These are phyloP conservation scores for Synergus umbraculus DNA, from an alignment of 2,888 invertebrate species.

Conservation along the genomic window DNA sequence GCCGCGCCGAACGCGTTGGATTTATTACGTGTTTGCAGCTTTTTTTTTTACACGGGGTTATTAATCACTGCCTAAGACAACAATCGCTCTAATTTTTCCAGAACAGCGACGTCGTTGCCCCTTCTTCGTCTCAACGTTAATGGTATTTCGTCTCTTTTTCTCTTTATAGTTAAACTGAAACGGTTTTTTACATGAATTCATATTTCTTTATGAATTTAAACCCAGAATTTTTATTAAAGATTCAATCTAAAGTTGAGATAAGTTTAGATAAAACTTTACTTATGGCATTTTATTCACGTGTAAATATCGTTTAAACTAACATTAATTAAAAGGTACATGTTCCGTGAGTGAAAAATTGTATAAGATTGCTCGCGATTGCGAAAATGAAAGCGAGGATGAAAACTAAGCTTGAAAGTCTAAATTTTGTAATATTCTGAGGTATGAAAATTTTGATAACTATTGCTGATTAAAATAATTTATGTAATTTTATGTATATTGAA, in stretches of 20 bases:
- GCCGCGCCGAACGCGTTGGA: not conserved
- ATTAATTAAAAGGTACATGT: not conserved
- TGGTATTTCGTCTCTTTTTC: constrained; percentile 3
- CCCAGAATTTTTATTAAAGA: too few relatives aligned
- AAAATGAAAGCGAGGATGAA: not conserved
- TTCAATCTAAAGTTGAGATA: too few relatives aligned
- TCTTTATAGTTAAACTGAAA: not conserved
- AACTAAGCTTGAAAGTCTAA: too few relatives aligned
- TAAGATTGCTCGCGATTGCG: not conserved
- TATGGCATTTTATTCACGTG: not conserved
- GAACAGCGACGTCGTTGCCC: not conserved
- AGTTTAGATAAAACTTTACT: too few relatives aligned
- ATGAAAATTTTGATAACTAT: too few relatives aligned
- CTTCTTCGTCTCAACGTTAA: not conserved
- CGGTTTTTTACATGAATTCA: too few relatives aligned
- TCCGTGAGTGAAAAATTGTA: not conserved
- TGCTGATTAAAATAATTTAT: too few relatives aligned
- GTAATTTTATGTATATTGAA: too few relatives aligned
- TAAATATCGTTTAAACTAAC: not conserved
- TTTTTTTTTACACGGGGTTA: not conserved
- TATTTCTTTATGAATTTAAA: too few relatives aligned
- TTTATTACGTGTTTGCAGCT: not conserved
- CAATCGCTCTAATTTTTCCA: constrained; percentile 9
- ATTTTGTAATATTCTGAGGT: too few relatives aligned
- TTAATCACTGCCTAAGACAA: constrained; percentile 8